phyloP scores from a whole-genome alignment of 2,113 vertebrate species.

The Hyla sarda region DNA sequence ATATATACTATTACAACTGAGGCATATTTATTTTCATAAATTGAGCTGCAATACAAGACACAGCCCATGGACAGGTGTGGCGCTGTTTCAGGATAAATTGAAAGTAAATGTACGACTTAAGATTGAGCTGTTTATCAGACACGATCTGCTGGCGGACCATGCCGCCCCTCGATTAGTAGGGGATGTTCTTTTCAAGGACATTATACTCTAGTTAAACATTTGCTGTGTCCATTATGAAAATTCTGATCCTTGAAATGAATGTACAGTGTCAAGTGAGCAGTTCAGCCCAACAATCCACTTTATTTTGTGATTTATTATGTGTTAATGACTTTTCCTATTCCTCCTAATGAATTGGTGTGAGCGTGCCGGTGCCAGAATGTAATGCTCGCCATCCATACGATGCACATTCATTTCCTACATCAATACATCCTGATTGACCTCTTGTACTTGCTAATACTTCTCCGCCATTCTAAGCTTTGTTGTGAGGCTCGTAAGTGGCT shows the following conservation, averaged over 20 bases:
- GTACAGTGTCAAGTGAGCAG: not conserved
- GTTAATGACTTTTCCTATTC: not conserved
- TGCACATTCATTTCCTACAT: conserved; percentile 16
- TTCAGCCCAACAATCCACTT: not conserved
- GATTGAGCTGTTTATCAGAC: not conserved
- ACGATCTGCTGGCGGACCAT: not conserved
- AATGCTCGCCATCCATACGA: not conserved
- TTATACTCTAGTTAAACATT: not conserved
- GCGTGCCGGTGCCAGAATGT: not conserved
- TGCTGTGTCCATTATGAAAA: not conserved
- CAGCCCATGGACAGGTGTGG: no score
- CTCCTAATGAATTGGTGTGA: no score
- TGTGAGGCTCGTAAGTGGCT: conserved; percentile 1
- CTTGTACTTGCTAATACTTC: conserved; percentile 23
- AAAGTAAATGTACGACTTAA: not conserved
- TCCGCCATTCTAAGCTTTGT: conserved; percentile 2
- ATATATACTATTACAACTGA: no score
- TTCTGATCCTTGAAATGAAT: not conserved
- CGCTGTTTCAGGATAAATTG: not conserved
- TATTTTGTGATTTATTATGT: not conserved
- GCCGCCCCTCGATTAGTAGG: not conserved
- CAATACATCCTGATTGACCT: conserved; percentile 6
- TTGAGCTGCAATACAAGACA: no score
- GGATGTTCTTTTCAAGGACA: not conserved
- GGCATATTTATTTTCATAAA: no score